These are phyloP conservation scores for Cyphotilapia sp. DNA, from an alignment of 2,113 vertebrate genomes.

Conservation along the genomic window DNA sequence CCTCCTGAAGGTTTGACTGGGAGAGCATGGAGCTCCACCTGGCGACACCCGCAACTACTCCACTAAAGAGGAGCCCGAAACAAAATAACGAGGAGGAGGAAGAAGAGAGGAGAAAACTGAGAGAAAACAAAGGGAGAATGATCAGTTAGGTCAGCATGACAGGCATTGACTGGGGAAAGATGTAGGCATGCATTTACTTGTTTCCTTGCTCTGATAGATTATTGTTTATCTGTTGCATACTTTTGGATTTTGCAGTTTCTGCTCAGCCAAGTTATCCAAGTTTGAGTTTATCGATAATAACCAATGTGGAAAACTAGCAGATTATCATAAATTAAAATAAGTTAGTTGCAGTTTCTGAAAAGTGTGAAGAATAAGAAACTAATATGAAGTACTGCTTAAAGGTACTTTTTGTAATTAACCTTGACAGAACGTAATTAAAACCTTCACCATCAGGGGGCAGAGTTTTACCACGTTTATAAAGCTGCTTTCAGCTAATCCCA, in stretches of 20 bases:
- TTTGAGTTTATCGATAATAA: neutral
- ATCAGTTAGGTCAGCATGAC: neutral
- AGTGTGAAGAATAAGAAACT: neutral
- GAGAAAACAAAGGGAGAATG: neutral
- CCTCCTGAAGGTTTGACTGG: slow-evolving; percentile 2
- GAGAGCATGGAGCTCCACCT: slow-evolving; percentile 46
- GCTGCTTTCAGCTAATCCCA: neutral
- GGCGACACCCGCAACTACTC: slow-evolving; percentile 2
- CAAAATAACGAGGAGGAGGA: neutral
- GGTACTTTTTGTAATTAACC: neutral
- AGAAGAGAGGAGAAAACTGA: neutral
- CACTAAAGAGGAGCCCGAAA: neutral
- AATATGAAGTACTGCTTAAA: neutral
- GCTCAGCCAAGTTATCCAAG: neutral
- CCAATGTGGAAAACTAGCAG: neutral
- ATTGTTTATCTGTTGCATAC: neutral
- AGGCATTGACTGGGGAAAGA: neutral
- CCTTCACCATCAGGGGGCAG: neutral
- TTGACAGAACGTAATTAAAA: neutral
- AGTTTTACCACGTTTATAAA: neutral
- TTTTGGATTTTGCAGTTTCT: neutral
- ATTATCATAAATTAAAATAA: neutral
- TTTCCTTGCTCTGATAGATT: neutral
- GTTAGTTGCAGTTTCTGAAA: neutral
- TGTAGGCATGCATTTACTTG: neutral